Evolutionary conservation across 37 sponge, comb jelly and placozoan species (phyloP), one percentile per base, ranked within the genome.

Genomic region (Amphimedon queenslandica): DNA sequence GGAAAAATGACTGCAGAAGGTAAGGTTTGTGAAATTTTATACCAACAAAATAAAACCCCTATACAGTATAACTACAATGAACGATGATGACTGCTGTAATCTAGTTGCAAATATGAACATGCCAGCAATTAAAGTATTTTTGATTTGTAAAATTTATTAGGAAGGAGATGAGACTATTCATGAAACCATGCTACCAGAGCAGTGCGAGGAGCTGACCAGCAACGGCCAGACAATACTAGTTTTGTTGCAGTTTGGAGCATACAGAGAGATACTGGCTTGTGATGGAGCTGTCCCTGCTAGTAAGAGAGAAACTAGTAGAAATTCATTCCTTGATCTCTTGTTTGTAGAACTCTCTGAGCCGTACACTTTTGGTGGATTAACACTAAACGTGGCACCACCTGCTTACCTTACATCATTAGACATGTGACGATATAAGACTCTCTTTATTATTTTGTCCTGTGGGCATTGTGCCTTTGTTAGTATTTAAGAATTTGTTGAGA

Each of bases 201-300:
- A 84, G 13, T 80, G 80, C 55, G 98, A 97, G 23, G 87, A 97
- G 65, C 77, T 97, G 16, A 85, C 94, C 8, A 77, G 92, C 25
- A 79, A 80, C 27, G 88, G 84, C 13, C 94, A 93, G 66, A 90
- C 77, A 37, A 80, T 97, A 5, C 86, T 93, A 13, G 73, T 88
- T 53, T 68, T 93, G 73, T 78, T 97, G 16, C 73, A 75, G n/a
- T 87, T 92, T 65, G 94, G 94, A 33, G 89, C 86, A 16, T 86
- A 77, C 67, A 61, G 81, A 58, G 84, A 90, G 43, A 67, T 97
- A 37, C 75, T 97, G 39, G 90, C 77, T 1, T 60, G 61, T 60
- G 61, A 60, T n/a, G 61, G 61, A n/a, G 61, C 61, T 11, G 61
- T 25, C 5, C 61, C 61, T 25, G 27, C 27, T 6, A 60, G 61